Evolutionary conservation across 1,140 invertebrate species (phyloP), one percentile per base, ranked within the genome.

Genomic region (Caenorhabditis brenneri): DNA sequence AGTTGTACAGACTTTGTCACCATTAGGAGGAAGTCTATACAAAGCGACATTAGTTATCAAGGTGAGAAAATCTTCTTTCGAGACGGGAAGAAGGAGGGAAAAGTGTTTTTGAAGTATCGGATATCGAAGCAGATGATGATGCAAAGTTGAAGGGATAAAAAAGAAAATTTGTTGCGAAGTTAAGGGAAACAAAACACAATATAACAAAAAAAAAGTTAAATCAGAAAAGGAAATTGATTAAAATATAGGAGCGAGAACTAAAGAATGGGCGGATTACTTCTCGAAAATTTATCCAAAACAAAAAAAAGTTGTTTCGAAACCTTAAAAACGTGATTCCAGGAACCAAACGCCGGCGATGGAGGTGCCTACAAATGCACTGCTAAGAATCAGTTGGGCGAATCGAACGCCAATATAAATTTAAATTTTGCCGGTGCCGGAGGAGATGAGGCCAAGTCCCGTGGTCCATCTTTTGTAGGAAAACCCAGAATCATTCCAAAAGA

Each of bases 321-420:
- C 19, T 31, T 31, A 36, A 80, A 79, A 49, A 42, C 81, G n/a
- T 74, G 3, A 7, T 86, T 89, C 27, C 84, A 93, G 93, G 96
- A 96, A 92, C 97, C 97, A 33, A 96, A 95, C 79, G 94, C 94
- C 90, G 94, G 95, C 89, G 97, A 99, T 92, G 97, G 96, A 87
- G 97, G 97, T 84, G 96, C 96, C 92, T 99, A 99, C 93, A 94
- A 97, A 90, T 99, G 97, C 93, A 99, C 98, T 92, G 97, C 97
- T 84, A 95, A 96, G 93, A 99, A 99, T 94, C 94, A 95, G 91
- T 95, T 95, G 91, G 97, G 97, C 91, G 97, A 99, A 93, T 97
- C 96, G 92, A 99, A 99, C 93, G 97, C 97, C 87, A 99, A 99
- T 93, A 99, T 99, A 93, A 96, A 96, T 88, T 94, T 99, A 88